phyloP scores from a whole-genome alignment of 2,113 vertebrate genomes.

The Verasper variegatus region DNA sequence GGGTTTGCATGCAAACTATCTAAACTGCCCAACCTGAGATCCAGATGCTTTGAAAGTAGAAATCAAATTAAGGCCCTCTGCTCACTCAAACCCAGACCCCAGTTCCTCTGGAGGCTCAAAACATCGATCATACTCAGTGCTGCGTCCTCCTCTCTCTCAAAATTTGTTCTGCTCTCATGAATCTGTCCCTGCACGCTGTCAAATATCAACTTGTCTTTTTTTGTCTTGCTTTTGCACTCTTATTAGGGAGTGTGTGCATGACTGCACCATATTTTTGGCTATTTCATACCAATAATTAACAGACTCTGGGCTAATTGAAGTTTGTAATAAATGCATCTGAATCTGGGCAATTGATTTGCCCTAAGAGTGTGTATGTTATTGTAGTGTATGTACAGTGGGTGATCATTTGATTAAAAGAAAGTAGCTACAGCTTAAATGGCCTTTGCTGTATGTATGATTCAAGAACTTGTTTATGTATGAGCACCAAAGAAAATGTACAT shows the following conservation, averaged over 20 bases:
- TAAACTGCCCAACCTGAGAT: conserved; percentile 10
- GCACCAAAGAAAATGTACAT: too few relatives aligned
- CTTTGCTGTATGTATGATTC: background rate
- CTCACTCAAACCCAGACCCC: conserved; percentile 5
- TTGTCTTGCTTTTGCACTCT: too few relatives aligned
- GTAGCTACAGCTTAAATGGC: background rate
- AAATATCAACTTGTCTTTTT: background rate
- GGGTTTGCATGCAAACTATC: conserved; percentile 8
- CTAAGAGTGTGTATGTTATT: background rate
- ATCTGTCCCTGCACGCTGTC: conserved; percentile 10
- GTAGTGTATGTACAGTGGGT: background rate
- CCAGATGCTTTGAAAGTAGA: conserved; percentile 25
- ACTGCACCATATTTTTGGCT: background rate
- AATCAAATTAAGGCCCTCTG: conserved; percentile 25
- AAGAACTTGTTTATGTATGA: background rate
- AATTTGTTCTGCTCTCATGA: conserved; percentile 11
- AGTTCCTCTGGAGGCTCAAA: conserved; percentile 31
- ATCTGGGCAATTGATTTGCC: conserved; percentile 19
- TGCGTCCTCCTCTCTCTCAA: background rate
- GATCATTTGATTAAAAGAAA: conserved; percentile 22
- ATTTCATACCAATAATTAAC: background rate
- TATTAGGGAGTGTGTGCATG: background rate
- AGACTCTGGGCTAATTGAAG: conserved; percentile 12
- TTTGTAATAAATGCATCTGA: conserved; percentile 22
- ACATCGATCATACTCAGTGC: conserved; percentile 22